Conservation (phyloP, 2,888 invertebrate genomes). For the Drosophila prostipennis region DNA sequence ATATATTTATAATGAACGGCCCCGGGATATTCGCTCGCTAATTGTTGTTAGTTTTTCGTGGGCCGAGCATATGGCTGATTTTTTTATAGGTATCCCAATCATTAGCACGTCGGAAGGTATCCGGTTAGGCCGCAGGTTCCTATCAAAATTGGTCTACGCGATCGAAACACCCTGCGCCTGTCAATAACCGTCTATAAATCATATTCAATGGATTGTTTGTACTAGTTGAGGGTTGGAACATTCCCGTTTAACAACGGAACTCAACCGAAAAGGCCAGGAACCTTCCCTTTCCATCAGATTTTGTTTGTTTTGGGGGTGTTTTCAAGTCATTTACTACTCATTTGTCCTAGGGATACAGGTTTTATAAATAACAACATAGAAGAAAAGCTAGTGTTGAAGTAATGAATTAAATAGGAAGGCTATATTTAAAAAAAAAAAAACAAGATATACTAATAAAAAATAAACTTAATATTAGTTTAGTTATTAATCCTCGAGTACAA, state of each 20-base stretch:
- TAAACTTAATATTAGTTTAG: too few relatives aligned
- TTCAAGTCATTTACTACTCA: neutral
- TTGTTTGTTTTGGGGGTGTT: conserved; percentile 12
- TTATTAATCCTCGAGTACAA: too few relatives aligned
- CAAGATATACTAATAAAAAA: too few relatives aligned
- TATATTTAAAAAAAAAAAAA: too few relatives aligned
- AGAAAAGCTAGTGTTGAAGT: too few relatives aligned
- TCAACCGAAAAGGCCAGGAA: conserved; percentile 1
- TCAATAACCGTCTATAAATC: conserved; percentile 55
- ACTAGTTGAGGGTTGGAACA: conserved; percentile 21
- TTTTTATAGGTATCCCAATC: conserved; percentile 30
- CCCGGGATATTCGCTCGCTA: conserved; percentile 50
- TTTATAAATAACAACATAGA: neutral
- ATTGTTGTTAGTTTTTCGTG: conserved; percentile 67
- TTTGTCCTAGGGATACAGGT: neutral
- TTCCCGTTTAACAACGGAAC: conserved; percentile 5
- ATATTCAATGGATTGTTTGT: conserved; percentile 31
- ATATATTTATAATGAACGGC: conserved; percentile 76
- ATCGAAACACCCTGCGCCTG: conserved; percentile 17
- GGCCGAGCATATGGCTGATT: conserved; percentile 56
- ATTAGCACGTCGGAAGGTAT: conserved; percentile 59
- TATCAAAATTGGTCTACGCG: conserved; percentile 26
- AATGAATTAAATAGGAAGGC: too few relatives aligned
- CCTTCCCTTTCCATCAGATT: neutral
- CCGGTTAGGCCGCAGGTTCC: conserved; percentile 45